phyloP scores from a whole-genome alignment of 2,888 invertebrate species.

The Urechis unicinctus region DNA sequence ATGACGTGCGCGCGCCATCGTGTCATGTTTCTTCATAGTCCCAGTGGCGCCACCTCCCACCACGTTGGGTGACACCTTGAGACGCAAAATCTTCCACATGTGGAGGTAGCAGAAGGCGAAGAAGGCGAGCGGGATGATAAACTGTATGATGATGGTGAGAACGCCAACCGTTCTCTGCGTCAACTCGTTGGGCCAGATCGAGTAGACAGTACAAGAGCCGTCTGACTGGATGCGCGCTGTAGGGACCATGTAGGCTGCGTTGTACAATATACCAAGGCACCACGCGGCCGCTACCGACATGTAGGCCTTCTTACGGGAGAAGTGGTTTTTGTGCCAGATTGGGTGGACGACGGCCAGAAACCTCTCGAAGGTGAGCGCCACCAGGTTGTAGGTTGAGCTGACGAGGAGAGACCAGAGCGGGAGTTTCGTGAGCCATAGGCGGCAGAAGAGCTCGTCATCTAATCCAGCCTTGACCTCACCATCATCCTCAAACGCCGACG shows the following conservation, averaged over 20 bases:
- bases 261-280: conserved; percentile 11
- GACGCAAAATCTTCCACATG: conserved; percentile 10
- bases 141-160: conserved; percentile 3
- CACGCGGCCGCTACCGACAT: conserved; percentile 6
- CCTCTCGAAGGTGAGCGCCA: conserved; percentile 1
- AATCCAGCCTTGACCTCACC: background rate
- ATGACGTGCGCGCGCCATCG: background rate
- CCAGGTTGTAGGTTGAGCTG: background rate
- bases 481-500: background rate
- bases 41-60: background rate
- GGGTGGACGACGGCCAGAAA: background rate
- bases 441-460: background rate
- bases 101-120: conserved; percentile 12
- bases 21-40: background rate
- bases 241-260: conserved; percentile 6
- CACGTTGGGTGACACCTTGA: background rate
- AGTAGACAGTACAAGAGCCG: conserved; percentile 13
- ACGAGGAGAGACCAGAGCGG: background rate
- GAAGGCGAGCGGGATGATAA: conserved; percentile 3
- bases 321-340: background rate
- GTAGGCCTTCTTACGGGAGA: background rate
- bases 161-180: conserved; percentile 9
- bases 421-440: background rate
- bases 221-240: conserved; percentile 7
- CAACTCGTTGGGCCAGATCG: conserved; percentile 10